Conservation (phyloP, 2,888 invertebrate species). For the Portevinia maculata region DNA sequence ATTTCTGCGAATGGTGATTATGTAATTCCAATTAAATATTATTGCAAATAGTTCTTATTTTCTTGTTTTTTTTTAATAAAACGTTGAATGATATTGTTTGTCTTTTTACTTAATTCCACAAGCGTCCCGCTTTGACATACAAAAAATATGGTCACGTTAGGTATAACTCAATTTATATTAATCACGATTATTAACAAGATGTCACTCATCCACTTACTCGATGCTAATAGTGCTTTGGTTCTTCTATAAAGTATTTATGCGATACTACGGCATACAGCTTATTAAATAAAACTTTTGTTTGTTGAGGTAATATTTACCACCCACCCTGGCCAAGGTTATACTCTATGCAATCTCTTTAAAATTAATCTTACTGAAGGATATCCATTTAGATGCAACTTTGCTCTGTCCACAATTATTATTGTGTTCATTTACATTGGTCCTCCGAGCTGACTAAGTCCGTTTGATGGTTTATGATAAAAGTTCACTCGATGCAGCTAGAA, state of each 20-base stretch:
- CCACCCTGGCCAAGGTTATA: not conserved
- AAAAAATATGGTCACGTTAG: slow-evolving; percentile 6
- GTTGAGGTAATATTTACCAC: slow-evolving; percentile 23
- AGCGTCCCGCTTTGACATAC: too few relatives aligned
- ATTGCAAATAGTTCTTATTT: not conserved
- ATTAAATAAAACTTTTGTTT: slow-evolving; percentile 7
- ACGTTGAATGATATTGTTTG: too few relatives aligned
- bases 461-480: not conserved
- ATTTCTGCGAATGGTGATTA: too few relatives aligned
- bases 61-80: too few relatives aligned
- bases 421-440: not conserved
- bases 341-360: not conserved
- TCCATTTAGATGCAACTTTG: slow-evolving; percentile 17
- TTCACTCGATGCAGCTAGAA: not conserved
- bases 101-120: too few relatives aligned
- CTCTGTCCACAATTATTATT: not conserved
- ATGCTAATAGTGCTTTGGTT: too few relatives aligned
- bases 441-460: not conserved
- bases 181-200: slow-evolving; percentile 24
- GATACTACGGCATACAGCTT: slow-evolving; percentile 1
- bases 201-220: not conserved
- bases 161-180: slow-evolving; percentile 48
- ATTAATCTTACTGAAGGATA: slow-evolving; percentile 27
- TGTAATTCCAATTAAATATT: too few relatives aligned
- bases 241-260: not conserved